Evolutionary conservation across 2,113 vertebrate genomes (phyloP).

Genomic region (Emydura subglobosa): DNA sequence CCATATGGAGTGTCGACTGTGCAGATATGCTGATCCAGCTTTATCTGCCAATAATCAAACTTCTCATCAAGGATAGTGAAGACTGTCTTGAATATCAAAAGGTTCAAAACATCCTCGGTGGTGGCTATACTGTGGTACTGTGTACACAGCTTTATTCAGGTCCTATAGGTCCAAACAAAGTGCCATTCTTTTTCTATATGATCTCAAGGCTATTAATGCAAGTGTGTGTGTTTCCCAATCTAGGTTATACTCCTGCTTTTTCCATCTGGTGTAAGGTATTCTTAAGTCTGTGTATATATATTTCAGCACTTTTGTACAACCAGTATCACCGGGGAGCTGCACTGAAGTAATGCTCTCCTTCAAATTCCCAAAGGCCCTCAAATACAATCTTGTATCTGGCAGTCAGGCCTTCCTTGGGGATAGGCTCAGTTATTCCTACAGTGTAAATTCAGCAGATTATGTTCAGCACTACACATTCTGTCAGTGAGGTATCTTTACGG

Average conservation of each 20-base stretch:
- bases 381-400: background rate
- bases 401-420: background rate
- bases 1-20: background rate
- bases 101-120: background rate
- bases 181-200: background rate
- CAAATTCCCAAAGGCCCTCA: background rate
- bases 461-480: background rate
- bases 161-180: background rate
- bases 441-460: background rate
- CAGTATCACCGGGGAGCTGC: background rate
- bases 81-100: background rate
- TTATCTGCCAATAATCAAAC: background rate
- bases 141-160: background rate
- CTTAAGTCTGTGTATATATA: background rate
- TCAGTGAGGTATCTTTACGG: background rate
- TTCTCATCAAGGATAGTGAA: background rate
- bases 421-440: background rate
- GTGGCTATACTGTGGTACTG: background rate
- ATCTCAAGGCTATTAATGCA: background rate
- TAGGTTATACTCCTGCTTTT: background rate
- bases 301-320: background rate
- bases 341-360: background rate
- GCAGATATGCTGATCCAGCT: background rate
- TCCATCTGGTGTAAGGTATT: background rate
- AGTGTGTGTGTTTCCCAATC: background rate